phyloP scores from a whole-genome alignment of 2,888 invertebrate species.

The Rhagophthalmus giganteus region DNA sequence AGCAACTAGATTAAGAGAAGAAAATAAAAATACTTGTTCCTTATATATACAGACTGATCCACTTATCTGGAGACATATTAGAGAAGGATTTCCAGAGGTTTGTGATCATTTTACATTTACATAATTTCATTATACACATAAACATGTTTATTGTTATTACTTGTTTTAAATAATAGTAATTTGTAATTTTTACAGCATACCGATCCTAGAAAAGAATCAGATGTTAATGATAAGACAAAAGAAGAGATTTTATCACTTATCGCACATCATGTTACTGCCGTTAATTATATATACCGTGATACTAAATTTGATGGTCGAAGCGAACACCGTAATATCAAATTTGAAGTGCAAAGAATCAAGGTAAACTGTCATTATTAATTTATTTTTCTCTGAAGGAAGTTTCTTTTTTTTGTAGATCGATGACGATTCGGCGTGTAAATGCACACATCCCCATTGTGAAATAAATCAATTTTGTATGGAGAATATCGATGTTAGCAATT shows the following conservation, averaged over 20 bases:
- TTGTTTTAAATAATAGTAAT: too few species aligned
- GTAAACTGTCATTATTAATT: slow-evolving; percentile 52
- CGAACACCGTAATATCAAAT: slow-evolving; percentile 91
- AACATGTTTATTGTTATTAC: too few species aligned
- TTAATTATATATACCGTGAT: slow-evolving; percentile 95
- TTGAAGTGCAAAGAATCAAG: slow-evolving; percentile 90
- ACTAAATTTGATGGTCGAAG: slow-evolving; percentile 90
- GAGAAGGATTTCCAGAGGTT: slow-evolving; percentile 80
- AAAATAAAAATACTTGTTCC: slow-evolving; percentile 87
- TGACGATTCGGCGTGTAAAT: slow-evolving; percentile 79
- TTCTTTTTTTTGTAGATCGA: slow-evolving; percentile 74
- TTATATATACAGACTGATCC: slow-evolving; percentile 98
- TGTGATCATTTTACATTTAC: slow-evolving; percentile 42
- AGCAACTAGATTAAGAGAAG: slow-evolving; percentile 63
- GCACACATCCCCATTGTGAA: slow-evolving; percentile 63
- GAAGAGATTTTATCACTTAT: slow-evolving; percentile 97
- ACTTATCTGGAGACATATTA: slow-evolving; percentile 93
- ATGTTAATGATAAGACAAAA: slow-evolving; percentile 84
- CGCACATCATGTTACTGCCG: slow-evolving; percentile 97
- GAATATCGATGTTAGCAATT: slow-evolving; percentile 99
- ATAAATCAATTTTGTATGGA: slow-evolving; percentile 90
- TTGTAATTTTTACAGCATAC: slow-evolving; percentile 69
- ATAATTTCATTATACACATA: not conserved
- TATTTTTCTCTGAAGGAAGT: not conserved
- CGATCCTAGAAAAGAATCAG: slow-evolving; percentile 68